Conservation (phyloP, 2,888 invertebrate species). For the Xestoiulus laeticollis region DNA sequence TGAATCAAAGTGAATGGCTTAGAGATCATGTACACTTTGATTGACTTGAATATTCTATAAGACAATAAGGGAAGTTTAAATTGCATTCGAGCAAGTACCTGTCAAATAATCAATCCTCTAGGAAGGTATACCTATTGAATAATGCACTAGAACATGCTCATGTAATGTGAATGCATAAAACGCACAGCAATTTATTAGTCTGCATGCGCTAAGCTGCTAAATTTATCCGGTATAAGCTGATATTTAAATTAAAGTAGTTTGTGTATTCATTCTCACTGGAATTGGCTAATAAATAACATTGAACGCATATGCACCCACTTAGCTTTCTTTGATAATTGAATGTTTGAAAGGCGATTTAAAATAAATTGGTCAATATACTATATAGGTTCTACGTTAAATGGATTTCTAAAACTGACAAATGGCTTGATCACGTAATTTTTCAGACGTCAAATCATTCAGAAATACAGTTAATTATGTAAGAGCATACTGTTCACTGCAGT, state of each 20-base stretch:
- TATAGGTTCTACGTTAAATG: neutral
- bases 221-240: neutral
- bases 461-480: neutral
- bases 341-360: conserved; percentile 23
- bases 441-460: neutral
- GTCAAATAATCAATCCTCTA: neutral
- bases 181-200: neutral
- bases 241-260: conserved; percentile 34
- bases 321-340: neutral
- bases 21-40: neutral
- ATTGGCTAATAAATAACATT: conserved; percentile 35
- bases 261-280: neutral
- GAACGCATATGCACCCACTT: conserved; percentile 2
- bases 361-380: neutral
- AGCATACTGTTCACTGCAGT: neutral
- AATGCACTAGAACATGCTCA: neutral
- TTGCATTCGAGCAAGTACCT: conserved; percentile 5
- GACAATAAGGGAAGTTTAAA: neutral
- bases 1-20: neutral
- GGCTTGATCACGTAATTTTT: neutral
- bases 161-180: neutral
- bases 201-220: neutral
- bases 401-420: conserved; percentile 4
- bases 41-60: neutral
- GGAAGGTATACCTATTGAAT: neutral